phyloP scores from a whole-genome alignment of 1,140 invertebrate genomes.

The Stegodyphus dumicola region DNA sequence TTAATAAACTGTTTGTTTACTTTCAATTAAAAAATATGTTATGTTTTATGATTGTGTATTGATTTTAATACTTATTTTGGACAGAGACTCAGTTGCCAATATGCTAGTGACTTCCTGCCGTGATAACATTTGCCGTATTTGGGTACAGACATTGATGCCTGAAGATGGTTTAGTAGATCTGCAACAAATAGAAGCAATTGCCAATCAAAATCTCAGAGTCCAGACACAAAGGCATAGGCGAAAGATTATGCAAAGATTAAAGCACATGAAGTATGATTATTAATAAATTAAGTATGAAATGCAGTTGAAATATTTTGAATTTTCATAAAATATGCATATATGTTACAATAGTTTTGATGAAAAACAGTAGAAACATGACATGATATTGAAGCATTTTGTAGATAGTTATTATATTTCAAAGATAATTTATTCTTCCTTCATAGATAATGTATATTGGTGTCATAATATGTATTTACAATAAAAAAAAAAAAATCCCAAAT shows the following conservation, averaged over 20 bases:
- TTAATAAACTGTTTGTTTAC: neutral
- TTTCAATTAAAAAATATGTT: neutral
- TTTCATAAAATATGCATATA: too few relatives aligned
- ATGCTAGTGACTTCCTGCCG: conserved; percentile 97
- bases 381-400: too few relatives aligned
- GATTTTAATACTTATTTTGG: conserved; percentile 65
- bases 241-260: conserved; percentile 93
- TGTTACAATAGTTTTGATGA: too few relatives aligned
- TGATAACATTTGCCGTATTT: conserved; percentile 98
- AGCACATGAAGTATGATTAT: conserved; percentile 88
- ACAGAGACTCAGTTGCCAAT: conserved; percentile 93
- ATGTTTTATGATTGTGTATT: neutral
- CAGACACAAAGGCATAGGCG: conserved; percentile 94
- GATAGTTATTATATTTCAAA: too few relatives aligned
- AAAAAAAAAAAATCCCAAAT: too few relatives aligned
- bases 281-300: too few relatives aligned
- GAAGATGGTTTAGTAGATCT: conserved; percentile 93
- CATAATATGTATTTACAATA: too few relatives aligned
- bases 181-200: conserved; percentile 82
- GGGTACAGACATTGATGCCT: conserved; percentile 96
- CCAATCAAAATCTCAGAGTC: conserved; percentile 82
- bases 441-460: too few relatives aligned
- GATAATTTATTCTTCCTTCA: too few relatives aligned
- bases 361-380: too few relatives aligned
- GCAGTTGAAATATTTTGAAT: too few relatives aligned